Evolutionary conservation across 2,888 invertebrate genomes (phyloP).

Genomic region (Molanna angustata): DNA sequence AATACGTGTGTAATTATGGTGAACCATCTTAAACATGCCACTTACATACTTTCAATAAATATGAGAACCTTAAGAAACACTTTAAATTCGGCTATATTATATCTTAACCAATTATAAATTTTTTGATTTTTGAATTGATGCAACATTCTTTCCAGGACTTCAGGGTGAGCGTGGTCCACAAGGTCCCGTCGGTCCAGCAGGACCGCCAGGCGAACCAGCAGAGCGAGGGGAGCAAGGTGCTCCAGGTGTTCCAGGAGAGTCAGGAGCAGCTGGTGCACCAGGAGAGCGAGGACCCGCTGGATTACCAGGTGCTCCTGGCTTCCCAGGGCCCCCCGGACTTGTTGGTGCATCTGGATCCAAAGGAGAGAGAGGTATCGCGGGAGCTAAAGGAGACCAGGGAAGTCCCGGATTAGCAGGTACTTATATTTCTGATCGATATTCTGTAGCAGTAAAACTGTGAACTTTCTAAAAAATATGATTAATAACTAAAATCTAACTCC

Average conservation of each 20-base stretch:
- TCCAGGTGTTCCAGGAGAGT: conserved; percentile 67
- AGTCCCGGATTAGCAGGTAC: conserved; percentile 58
- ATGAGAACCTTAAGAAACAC: too few species aligned
- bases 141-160: conserved; percentile 46
- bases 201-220: conserved; percentile 78
- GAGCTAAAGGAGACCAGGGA: conserved; percentile 74
- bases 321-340: conserved; percentile 66
- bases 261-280: conserved; percentile 68
- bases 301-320: conserved; percentile 65
- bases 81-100: too few species aligned
- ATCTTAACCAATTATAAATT: too few species aligned
- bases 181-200: conserved; percentile 71
- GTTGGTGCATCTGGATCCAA: conserved; percentile 70
- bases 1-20: too few species aligned
- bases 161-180: conserved; percentile 75
- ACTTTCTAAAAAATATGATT: too few species aligned
- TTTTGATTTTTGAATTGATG: too few species aligned
- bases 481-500: too few species aligned
- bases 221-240: conserved; percentile 75
- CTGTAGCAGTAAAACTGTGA: too few species aligned
- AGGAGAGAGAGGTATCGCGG: conserved; percentile 69
- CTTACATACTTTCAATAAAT: too few species aligned
- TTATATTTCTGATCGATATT: too few species aligned
- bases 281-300: conserved; percentile 76
- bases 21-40: too few species aligned